phyloP scores from a whole-genome alignment of 2,888 invertebrate genomes.

The Acanthoscelides obtectus region DNA sequence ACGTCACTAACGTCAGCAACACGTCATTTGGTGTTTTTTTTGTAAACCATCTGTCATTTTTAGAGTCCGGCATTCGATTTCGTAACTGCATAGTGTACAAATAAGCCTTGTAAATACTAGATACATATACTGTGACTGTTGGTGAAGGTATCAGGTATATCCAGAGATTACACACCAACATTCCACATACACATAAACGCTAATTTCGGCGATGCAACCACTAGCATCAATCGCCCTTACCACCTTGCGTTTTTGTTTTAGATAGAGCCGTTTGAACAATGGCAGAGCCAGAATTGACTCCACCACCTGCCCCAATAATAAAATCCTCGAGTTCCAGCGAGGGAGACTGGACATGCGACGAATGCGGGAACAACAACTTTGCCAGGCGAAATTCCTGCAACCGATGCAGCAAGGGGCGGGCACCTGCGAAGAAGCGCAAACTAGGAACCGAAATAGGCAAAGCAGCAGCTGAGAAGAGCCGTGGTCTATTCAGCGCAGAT shows the following conservation, averaged over 20 bases:
- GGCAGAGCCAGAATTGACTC: constrained; percentile 39
- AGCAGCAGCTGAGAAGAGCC: constrained; percentile 95
- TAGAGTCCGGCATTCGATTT: not conserved
- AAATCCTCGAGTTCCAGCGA: constrained; percentile 32
- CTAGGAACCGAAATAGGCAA: constrained; percentile 96
- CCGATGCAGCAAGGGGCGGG: constrained; percentile 71
- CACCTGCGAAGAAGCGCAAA: constrained; percentile 64
- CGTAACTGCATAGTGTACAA: not conserved
- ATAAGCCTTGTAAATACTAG: not conserved
- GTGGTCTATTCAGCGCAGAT: constrained; percentile 93
- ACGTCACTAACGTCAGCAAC: too few species aligned
- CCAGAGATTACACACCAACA: constrained; percentile 11
- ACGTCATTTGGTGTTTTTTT: not conserved
- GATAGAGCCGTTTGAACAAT: constrained; percentile 7
- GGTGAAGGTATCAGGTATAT: constrained; percentile 25
- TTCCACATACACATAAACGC: not conserved
- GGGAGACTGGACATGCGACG: constrained; percentile 64
- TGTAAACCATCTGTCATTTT: not conserved
- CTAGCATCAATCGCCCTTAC: not conserved
- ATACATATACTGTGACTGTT: constrained; percentile 14
- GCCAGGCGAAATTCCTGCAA: constrained; percentile 86
- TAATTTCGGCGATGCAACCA: constrained; percentile 1
- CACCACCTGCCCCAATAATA: constrained; percentile 39
- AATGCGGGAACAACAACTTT: constrained; percentile 94
- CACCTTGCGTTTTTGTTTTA: constrained; percentile 19